Evolutionary conservation across 2,797 vertebrate genomes (phyloP), one percentile per base, ranked within the genome.

Genomic region (Cirrhinus mrigala): DNA sequence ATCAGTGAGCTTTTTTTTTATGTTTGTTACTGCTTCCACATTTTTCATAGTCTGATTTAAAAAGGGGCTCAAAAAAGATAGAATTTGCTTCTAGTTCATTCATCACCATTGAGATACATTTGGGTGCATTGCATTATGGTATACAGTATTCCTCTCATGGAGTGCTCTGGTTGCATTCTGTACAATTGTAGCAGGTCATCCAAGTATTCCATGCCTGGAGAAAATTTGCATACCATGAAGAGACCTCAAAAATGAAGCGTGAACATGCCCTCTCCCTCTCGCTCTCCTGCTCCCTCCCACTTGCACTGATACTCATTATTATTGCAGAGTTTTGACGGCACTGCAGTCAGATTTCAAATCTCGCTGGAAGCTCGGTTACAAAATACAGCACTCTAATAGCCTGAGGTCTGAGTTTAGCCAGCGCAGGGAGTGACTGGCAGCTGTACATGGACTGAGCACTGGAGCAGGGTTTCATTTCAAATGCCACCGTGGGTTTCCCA

Each of bases 331-430:
- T 79, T 77, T 62, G 50, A 88, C 50, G 62, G 83, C 68, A 40
- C 69, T 50, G 60, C 76, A 83, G 84, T 85, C 74, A 75, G 70
- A 85, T 87, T 84, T 81, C 50, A 84, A 44, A 79, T 81, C 78
- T 75, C 48, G 7, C 73, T 46, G 52, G 48, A 76, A 62, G 24
- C 83, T 58, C 58, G 37, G 56, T 64, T 75, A 75, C 70, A 75
- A 70, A 81, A 74, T 66, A 81, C 76, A 74, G 46, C 78, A 7
- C 69, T 44, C 74, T 84, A 78, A 78, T 78, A 78, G 75, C 82
- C 82, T 24, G 74, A 75, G 82, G 82, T 83, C 82, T 76, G 82
- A 76, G 71, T 75, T 76, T 83, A 66, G 58, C 82, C 71, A 2
- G 58, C 20, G 29, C 71, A 83, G 27, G 20, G 58, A 84, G 50